Conservation (phyloP, 2,888 invertebrate species). For the Tethea ocularis region DNA sequence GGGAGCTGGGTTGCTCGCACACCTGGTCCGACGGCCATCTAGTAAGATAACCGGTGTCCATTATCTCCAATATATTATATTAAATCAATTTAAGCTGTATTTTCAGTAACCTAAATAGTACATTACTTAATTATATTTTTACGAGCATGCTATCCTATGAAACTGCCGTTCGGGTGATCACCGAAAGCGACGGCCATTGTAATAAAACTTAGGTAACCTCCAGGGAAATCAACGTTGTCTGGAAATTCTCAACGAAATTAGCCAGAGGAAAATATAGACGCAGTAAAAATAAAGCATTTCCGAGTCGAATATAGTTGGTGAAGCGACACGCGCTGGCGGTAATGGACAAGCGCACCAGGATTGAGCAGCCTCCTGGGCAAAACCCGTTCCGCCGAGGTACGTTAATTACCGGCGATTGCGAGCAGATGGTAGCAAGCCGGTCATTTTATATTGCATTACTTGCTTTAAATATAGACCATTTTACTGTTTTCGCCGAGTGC, state of each 20-base stretch:
- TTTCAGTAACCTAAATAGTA: too few species aligned
- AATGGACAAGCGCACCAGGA: conserved; percentile 20
- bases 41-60: background rate
- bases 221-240: conserved; percentile 41
- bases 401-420: conserved; percentile 41
- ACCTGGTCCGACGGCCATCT: background rate
- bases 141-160: background rate
- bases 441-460: conserved; percentile 25
- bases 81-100: too few species aligned
- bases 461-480: conserved; percentile 11
- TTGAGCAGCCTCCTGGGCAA: conserved; percentile 29
- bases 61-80: background rate
- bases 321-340: background rate
- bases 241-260: conserved; percentile 37
- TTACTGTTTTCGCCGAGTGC: background rate
- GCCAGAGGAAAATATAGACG: conserved; percentile 21
- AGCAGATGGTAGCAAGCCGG: conserved; percentile 39
- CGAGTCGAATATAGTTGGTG: background rate
- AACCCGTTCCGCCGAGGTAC: conserved; percentile 38
- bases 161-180: conserved; percentile 25
- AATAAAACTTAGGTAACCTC: conserved; percentile 38
- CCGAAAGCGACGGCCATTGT: conserved; percentile 24
- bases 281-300: conserved; percentile 3
- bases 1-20: background rate
- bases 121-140: background rate